Evolutionary conservation across 2,797 vertebrate species (phyloP).

Genomic region (Platalea minor): DNA sequence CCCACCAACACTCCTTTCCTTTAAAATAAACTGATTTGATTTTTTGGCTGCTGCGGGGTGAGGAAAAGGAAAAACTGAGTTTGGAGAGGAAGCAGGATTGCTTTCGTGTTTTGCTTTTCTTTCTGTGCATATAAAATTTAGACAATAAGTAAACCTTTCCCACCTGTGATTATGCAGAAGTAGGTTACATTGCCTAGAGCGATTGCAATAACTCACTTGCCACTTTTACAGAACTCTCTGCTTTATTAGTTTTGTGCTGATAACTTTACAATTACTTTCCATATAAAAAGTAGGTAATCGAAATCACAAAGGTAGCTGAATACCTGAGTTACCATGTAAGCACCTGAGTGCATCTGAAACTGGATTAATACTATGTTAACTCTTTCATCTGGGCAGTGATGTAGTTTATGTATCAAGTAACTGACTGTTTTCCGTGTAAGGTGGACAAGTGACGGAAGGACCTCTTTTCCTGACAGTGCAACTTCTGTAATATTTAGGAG

Average conservation of each 20-base stretch:
- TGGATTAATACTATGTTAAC: not conserved
- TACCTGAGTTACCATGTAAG: not conserved
- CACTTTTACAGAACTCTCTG: not conserved
- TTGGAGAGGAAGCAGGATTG: not conserved
- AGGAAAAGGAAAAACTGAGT: not conserved
- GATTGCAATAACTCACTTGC: not conserved
- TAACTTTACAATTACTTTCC: conserved; percentile 19
- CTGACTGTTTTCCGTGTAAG: not conserved
- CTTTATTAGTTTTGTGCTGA: conserved; percentile 42
- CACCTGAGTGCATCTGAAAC: not conserved
- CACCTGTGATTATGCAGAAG: conserved; percentile 5
- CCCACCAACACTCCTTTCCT: not conserved
- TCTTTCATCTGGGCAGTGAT: not conserved
- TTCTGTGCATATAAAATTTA: not conserved
- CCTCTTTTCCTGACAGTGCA: not conserved
- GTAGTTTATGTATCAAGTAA: not conserved
- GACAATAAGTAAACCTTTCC: not conserved
- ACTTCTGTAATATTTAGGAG: not conserved
- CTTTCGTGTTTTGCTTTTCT: not conserved
- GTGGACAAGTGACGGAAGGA: not conserved
- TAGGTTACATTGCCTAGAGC: not conserved
- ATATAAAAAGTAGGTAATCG: conserved; percentile 15
- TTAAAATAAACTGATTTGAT: not conserved
- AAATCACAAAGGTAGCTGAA: conserved; percentile 17
- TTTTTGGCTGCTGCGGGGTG: not conserved